These are phyloP conservation scores for Ctena decussata DNA, from an alignment of 2,888 invertebrate species.

Conservation along the genomic window DNA sequence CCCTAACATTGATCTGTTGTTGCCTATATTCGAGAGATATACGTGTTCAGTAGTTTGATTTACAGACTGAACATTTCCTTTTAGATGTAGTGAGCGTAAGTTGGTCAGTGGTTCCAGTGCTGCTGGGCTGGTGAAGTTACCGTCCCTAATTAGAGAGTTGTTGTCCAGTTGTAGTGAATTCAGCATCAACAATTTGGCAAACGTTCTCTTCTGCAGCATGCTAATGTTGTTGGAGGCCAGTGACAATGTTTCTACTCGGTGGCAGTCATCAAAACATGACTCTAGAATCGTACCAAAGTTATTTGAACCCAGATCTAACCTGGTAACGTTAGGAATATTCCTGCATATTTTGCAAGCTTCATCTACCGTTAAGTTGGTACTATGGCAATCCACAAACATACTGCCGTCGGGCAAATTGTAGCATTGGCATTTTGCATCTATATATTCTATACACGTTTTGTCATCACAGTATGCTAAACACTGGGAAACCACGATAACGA, in stretches of 20 bases:
- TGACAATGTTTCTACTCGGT: not conserved
- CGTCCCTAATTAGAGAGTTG: not conserved
- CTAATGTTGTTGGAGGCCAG: not conserved
- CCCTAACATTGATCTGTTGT: not conserved
- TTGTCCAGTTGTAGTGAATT: not conserved
- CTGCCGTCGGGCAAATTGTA: no score
- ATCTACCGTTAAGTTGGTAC: not conserved
- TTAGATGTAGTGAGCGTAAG: not conserved
- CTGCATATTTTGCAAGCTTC: not conserved
- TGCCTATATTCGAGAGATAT: not conserved
- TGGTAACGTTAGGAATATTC: not conserved
- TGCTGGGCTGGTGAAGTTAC: not conserved
- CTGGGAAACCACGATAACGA: no score
- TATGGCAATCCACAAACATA: not conserved
- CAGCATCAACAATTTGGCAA: not conserved
- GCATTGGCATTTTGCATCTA: no score
- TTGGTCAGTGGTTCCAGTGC: not conserved
- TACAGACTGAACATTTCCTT: not conserved
- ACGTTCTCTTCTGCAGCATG: not conserved
- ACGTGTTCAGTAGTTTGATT: not conserved
- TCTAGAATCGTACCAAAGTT: not conserved
- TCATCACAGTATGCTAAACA: no score
- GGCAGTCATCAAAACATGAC: not conserved
- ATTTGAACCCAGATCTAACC: not conserved
- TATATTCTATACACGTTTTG: no score